Evolutionary conservation across 2,888 invertebrate species (phyloP).

Genomic region (Lasiommata megera): DNA sequence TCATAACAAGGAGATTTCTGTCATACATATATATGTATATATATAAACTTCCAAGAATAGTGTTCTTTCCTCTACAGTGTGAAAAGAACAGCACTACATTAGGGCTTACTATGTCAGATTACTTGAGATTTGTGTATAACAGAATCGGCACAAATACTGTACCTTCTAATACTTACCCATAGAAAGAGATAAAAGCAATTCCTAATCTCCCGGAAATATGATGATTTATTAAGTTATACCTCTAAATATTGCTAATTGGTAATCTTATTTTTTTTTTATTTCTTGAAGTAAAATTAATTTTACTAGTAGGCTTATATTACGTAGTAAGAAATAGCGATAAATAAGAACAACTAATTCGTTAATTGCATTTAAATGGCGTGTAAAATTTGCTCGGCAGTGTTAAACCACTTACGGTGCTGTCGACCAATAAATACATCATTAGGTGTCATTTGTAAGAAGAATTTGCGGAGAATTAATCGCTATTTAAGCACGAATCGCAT

Average conservation of each 20-base stretch:
- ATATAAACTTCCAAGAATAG: no score
- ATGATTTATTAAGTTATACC: not conserved
- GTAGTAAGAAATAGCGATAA: constrained; percentile 12
- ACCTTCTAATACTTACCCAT: no score
- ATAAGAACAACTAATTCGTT: constrained; percentile 13
- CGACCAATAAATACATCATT: constrained; percentile 25
- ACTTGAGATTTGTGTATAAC: no score
- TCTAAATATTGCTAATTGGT: not conserved
- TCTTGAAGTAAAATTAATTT: not conserved
- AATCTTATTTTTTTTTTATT: not conserved
- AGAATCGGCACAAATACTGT: no score
- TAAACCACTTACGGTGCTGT: constrained; percentile 35
- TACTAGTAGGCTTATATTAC: not conserved
- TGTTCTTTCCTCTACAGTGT: no score
- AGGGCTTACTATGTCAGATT: no score
- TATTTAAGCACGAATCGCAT: constrained; percentile 33
- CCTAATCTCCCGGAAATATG: no score
- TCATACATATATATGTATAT: no score
- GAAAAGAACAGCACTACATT: no score
- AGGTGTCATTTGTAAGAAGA: constrained; percentile 34
- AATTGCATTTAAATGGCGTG: constrained; percentile 35
- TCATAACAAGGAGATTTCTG: no score
- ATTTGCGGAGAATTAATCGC: constrained; percentile 39
- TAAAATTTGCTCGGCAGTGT: constrained; percentile 33
- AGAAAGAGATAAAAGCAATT: no score